Conservation (phyloP, 2,113 vertebrate species). For the Eleginops maclovinus region DNA sequence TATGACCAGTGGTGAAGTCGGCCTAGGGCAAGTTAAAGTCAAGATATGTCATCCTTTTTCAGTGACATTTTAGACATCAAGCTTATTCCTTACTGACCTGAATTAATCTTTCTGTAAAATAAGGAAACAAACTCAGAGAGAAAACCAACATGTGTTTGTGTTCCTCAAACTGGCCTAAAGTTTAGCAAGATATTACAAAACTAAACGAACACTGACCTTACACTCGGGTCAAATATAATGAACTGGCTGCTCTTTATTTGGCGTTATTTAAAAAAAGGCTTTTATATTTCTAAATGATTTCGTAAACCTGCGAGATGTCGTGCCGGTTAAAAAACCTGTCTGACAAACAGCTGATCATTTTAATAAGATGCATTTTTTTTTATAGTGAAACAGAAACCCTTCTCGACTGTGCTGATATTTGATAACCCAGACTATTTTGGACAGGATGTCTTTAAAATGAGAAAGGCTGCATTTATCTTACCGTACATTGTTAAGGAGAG, state of each 20-base stretch:
- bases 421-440: neutral
- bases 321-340: too few relatives aligned
- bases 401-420: neutral
- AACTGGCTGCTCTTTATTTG: neutral
- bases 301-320: neutral
- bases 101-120: neutral
- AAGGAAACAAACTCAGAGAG: neutral
- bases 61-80: neutral
- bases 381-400: neutral
- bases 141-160: neutral
- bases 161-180: constrained; percentile 1
- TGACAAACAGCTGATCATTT: neutral
- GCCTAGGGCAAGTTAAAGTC: neutral
- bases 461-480: neutral
- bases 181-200: neutral
- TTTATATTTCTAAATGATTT: neutral
- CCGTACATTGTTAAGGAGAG: too few relatives aligned
- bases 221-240: neutral
- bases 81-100: neutral
- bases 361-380: neutral
- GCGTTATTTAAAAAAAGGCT: neutral
- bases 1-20: neutral
- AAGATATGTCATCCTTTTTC: neutral
- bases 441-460: neutral
- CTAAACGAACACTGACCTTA: neutral